These are phyloP conservation scores for Setipinna tenuifilis DNA, from an alignment of 2,797 vertebrate genomes.

Conservation along the genomic window DNA sequence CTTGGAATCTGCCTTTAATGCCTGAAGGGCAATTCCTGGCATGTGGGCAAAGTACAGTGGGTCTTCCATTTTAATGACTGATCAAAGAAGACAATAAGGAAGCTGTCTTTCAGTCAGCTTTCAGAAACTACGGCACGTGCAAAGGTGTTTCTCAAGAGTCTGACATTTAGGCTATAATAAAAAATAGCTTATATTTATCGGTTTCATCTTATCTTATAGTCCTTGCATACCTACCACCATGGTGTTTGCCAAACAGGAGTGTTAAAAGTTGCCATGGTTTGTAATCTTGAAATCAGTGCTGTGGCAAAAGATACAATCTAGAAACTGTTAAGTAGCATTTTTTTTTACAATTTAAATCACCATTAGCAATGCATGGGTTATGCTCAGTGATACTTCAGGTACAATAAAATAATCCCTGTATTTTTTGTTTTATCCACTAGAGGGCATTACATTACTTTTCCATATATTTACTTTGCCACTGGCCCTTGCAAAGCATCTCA, in stretches of 20 bases:
- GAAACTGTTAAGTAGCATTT: neutral
- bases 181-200: neutral
- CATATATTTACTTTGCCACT: neutral
- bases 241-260: no score
- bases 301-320: neutral
- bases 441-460: neutral
- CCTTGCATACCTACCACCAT: no score
- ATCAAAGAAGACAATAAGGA: neutral
- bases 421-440: neutral
- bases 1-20: neutral
- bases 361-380: neutral
- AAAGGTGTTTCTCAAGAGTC: neutral
- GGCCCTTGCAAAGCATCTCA: slow-evolving; percentile 5
- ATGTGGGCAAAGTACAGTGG: neutral
- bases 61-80: neutral
- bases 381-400: no score
- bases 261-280: no score
- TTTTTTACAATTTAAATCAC: neutral
- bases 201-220: no score
- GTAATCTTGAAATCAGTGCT: neutral
- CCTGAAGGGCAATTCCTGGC: neutral
- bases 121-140: neutral
- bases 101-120: neutral
- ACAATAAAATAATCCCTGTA: no score
- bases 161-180: neutral